A percentile compares a stretch with the other conserved stretches of the same genome.
Conservation (phyloP, 2,888 invertebrate species). For the Drosophila longiperda region DNA sequence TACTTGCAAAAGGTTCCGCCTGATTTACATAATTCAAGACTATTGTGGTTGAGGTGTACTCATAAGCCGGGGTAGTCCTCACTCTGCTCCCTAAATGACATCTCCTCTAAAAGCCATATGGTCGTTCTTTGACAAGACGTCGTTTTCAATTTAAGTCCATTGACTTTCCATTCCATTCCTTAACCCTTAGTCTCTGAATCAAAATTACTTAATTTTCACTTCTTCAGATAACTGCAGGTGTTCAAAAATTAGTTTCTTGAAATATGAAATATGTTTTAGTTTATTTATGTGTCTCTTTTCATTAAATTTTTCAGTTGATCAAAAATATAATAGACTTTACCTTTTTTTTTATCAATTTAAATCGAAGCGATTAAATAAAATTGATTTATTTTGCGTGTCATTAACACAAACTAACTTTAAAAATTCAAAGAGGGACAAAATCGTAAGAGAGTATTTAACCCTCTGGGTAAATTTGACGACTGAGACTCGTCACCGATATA, state of each 20-base stretch:
- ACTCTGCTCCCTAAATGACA: background rate
- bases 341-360: too few species aligned
- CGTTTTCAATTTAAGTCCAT: background rate
- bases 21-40: too few species aligned
- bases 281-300: background rate
- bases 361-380: too few species aligned
- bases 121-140: background rate
- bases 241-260: rapidly evolving
- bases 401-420: too few species aligned
- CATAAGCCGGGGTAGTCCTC: background rate
- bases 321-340: background rate
- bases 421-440: background rate
- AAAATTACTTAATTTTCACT: background rate
- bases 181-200: background rate
- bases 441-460: too few species aligned
- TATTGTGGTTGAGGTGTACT: background rate
- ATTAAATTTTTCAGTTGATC: background rate
- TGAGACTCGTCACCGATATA: too few species aligned
- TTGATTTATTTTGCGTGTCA: too few species aligned
- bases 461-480: too few species aligned
- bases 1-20: too few species aligned
- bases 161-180: background rate
- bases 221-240: background rate
- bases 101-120: background rate
- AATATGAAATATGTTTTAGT: background rate